A percentile compares a stretch with the other conserved stretches of the same genome.
Evolutionary conservation across 1,140 invertebrate genomes (phyloP).

Genomic region (Drosophila malerkotliana): DNA sequence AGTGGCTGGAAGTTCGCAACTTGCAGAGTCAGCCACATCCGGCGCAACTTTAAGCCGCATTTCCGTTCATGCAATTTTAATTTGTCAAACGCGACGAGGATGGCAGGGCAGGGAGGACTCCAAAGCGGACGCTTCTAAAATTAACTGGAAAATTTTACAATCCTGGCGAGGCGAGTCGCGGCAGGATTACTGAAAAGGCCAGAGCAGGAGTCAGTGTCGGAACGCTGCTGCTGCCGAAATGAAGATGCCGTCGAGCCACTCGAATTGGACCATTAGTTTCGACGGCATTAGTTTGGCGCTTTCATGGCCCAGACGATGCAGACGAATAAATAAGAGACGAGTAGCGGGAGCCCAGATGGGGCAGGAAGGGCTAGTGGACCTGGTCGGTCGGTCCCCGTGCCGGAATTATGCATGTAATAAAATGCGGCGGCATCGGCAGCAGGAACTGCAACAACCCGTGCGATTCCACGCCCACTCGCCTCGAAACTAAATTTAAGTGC

Average conservation of each 20-base stretch:
- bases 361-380: slow-evolving; percentile 21
- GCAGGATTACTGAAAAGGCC: slow-evolving; percentile 26
- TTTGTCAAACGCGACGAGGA: slow-evolving; percentile 70
- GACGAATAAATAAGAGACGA: slow-evolving; percentile 74
- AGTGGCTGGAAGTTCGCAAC: slow-evolving; percentile 25
- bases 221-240: slow-evolving; percentile 12
- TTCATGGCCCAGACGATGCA: slow-evolving; percentile 62
- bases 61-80: slow-evolving; percentile 81
- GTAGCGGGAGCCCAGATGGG: slow-evolving; percentile 34
- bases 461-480: slow-evolving; percentile 43
- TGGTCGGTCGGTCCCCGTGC: slow-evolving; percentile 52
- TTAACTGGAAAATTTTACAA: slow-evolving; percentile 81
- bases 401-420: slow-evolving; percentile 81
- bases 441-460: slow-evolving; percentile 57
- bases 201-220: slow-evolving; percentile 8
- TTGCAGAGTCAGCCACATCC: slow-evolving; percentile 48
- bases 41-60: slow-evolving; percentile 74
- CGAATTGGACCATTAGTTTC: slow-evolving; percentile 83
- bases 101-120: not conserved
- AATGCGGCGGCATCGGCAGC: slow-evolving; percentile 62
- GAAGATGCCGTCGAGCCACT: slow-evolving; percentile 70
- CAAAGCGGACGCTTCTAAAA: slow-evolving; percentile 55
- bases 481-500: slow-evolving; percentile 78
- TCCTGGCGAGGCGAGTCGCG: slow-evolving; percentile 41
- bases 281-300: slow-evolving; percentile 79